A percentile compares a stretch with the other conserved stretches of the same genome.
Evolutionary conservation across 1,140 invertebrate species (phyloP).

Genomic region (Lasaia peninsularis): DNA sequence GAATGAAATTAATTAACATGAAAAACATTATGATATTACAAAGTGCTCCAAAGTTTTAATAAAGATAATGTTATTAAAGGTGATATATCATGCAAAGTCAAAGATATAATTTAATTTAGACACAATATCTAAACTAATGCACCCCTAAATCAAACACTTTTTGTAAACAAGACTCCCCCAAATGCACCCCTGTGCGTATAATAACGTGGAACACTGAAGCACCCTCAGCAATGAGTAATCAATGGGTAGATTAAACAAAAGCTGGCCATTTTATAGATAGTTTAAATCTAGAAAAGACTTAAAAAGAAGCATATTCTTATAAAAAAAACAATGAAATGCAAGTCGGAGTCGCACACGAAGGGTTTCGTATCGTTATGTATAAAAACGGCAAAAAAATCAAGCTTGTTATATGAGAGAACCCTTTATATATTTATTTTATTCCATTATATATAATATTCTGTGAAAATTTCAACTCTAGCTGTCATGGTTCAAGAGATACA

Average conservation of each 20-base stretch:
- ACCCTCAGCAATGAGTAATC: slow-evolving; percentile 63
- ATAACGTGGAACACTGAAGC: slow-evolving; percentile 38
- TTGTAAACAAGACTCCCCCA: slow-evolving; percentile 39
- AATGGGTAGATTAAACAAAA: slow-evolving; percentile 68
- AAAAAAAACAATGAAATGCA: too few species aligned
- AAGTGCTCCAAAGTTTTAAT: slow-evolving; percentile 2
- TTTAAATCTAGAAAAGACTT: slow-evolving; percentile 19
- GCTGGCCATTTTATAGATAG: slow-evolving; percentile 22
- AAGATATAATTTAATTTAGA: slow-evolving; percentile 50
- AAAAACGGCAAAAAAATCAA: too few species aligned
- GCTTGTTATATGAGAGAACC: too few species aligned
- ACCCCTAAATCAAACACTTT: slow-evolving; percentile 51
- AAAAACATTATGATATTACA: background rate
- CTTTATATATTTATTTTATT: slow-evolving; percentile 3
- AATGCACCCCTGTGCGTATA: slow-evolving; percentile 45
- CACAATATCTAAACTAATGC: slow-evolving; percentile 48
- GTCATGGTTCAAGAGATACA: too few species aligned
- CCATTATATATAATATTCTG: too few species aligned
- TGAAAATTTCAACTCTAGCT: too few species aligned
- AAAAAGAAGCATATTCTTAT: too few species aligned
- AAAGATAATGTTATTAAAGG: slow-evolving; percentile 7
- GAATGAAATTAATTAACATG: background rate
- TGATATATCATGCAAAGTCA: slow-evolving; percentile 11
- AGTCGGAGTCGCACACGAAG: too few species aligned
- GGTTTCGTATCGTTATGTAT: too few species aligned